Base-by-base conservation (phyloP, 2,797 vertebrate species). In the Luscinia megarhynchos region DNA sequence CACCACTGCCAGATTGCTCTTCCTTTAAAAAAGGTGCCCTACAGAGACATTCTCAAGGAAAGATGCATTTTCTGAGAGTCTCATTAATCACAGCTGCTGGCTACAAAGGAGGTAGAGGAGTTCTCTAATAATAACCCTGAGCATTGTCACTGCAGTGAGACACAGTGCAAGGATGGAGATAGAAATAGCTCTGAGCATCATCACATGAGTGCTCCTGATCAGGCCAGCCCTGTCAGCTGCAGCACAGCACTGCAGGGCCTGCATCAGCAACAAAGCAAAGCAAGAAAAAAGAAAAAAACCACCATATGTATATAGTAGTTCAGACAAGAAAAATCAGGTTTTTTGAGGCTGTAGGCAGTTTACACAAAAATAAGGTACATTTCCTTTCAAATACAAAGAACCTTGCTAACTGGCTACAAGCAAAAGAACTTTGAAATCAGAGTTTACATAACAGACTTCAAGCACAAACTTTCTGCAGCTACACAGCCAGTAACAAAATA, bases 101-200 rank as follows among this genome's bases (percentile, higher is more conserved):
- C 73, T 61, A 23, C 81, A 68, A 40, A 54, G 63, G 57, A 48
- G 15, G 8, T 0, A 5, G 19, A 68, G 68, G 45, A 85, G 50
- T 1, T 29, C 59, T 83, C 87, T 63, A 82, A 74, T 34, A 92
- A 87, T 54, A 93, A 89, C 87, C 59, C 30, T 10, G 15, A 81
- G 67, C 51, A 27, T 32, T 30, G 12, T 8, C 83, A 62, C 27
- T 1, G 36, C 90, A 79, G 63, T 3, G 69, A 74, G 43, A 70
- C 29, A 34, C 58, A 36, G 74, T 5, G 48, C 6, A 14, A 90
- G 58, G 55, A 63, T 12, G 34, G 75, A 53, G 67, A 90, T 9
- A 58, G 79, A 89, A 94, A 92, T 27, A 82, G 87, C 72, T 94
- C 30, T 57, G 51, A 87, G 66, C 86, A 87, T 74, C 78, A 82